phyloP scores from a whole-genome alignment of 2,113 vertebrate genomes.

The Poeciliopsis occidentalis region DNA sequence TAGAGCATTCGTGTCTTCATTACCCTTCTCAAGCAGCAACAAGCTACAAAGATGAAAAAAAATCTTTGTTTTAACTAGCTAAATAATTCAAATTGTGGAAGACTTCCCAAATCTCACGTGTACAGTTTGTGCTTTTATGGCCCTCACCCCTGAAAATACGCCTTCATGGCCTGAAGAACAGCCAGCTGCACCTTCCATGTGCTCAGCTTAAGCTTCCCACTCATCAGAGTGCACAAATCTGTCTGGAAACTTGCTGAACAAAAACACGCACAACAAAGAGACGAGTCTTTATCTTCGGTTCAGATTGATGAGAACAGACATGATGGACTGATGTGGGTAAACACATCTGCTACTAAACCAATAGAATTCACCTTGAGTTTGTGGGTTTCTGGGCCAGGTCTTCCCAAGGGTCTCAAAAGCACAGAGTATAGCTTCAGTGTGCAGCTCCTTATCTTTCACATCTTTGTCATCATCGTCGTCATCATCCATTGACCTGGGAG shows the following conservation, averaged over 20 bases:
- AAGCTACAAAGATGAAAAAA: constrained; percentile 76
- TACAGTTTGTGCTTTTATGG: background rate
- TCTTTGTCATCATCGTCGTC: constrained; percentile 79
- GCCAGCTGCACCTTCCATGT: constrained; percentile 95
- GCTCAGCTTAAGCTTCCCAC: constrained; percentile 90
- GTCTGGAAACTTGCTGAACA: constrained; percentile 84
- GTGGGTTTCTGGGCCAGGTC: constrained; percentile 86
- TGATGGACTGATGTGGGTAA: background rate
- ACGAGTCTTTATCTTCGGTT: background rate
- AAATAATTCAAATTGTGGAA: background rate
- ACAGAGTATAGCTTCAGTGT: constrained; percentile 88
- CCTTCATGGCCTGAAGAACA: constrained; percentile 92
- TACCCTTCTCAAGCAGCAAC: constrained; percentile 87
- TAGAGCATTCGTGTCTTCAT: constrained; percentile 82
- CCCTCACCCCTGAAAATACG: constrained; percentile 89
- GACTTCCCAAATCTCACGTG: background rate
- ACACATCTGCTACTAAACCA: background rate
- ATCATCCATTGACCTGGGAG: constrained; percentile 75
- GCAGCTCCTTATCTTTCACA: constrained; percentile 85
- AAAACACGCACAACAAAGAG: background rate
- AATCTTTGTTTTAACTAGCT: background rate
- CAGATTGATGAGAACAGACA: background rate
- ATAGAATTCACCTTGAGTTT: constrained; percentile 87
- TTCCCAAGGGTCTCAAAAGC: constrained; percentile 93
- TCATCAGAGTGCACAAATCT: constrained; percentile 92